Evolutionary conservation across 2,797 vertebrate genomes (phyloP), one percentile per base, ranked within the genome.

Genomic region (Rallus crepitans): DNA sequence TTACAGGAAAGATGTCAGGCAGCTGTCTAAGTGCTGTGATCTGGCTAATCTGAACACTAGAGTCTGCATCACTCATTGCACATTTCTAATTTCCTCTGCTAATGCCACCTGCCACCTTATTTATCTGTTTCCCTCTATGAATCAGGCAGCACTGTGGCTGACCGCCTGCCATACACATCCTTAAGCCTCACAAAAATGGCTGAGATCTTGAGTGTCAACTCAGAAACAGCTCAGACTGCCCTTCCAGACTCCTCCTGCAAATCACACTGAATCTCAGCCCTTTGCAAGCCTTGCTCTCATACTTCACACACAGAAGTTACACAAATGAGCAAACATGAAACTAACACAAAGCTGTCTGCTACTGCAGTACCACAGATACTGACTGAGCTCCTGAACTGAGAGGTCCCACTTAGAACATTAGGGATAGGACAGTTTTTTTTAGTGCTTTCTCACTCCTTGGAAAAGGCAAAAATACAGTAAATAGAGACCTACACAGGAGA

Each of bases 381-480:
- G 20, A n/a, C 19, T 0, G 1, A 82, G 64, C 35, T 71, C 64
- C 77, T 77, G 64, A 28, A 31, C 52, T 35, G 25, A 23, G 15
- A 5, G 18, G 7, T 78, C 33, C 3, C 10, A 37, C 11, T 37
- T 55, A 0, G 2, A 35, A 10, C 20, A 24, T n/a, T 19, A 81
- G 4, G 40, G 12, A 23, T 8, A 19, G 20, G 8, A 8, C 17
- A 42, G 47, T 47, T 55, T 12, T 1, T 1, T 39, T 30, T 23
- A 48, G n/a, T n/a, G 23, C 25, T 73, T 71, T 52, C 33, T 76
- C 33, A 31, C 21, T 53, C 37, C 23, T 50, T 64, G 24, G 42
- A 68, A 56, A 42, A 30, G 48, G 10, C 24, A 59, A 47, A 86
- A 33, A 27, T 10, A 37, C 10, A 37, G 37, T 14, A 30, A 45